Evolutionary conservation across 2,797 vertebrate species (phyloP), one percentile per base, ranked within the genome.

Genomic region (Gallinago solitaria): DNA sequence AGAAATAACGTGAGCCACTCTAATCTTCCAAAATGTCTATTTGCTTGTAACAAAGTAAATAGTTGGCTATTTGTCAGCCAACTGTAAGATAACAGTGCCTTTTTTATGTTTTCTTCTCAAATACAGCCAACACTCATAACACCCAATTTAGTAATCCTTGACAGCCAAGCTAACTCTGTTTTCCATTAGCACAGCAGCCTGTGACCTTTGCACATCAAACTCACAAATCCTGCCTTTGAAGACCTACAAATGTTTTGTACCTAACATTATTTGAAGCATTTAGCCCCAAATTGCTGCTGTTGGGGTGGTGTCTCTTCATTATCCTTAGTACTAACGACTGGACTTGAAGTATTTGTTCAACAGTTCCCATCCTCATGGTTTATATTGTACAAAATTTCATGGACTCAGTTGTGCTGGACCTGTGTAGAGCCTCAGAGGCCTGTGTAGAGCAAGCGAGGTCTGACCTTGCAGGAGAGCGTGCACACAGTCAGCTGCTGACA

Each of bases 391-490:
- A 21, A 24, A 37, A 14, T 7, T 8, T 7, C 41, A 21, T 1
- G 10, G 45, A 10, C 50, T 16, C 18, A 1, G 47, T 3, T 16
- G 80, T 11, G 30, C 1, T 41, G 30, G 37, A 61, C 60, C 12
- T 20, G 37, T 20, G 17, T 19, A 27, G 35, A 39, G 33, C 8
- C 57, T 37, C 35, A 39, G 25, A 30, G 25, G 12, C 25, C 9
- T 3, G 32, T 1, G 2, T 0, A 9, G 25, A 17, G 41, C 2
- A 6, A 24, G 57, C 0, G 9, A 45, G 53, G 51, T 17, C 54
- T 17, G 67, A 33, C 73, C 81, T 30, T 11, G 70, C 0, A 1
- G 27, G 47, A 25, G 30, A 1, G 0, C 60, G 9, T 0, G 5
- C n/a, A 6, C 39, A 4, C 4, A 13, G 43, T 1, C 60, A 23